Conservation (phyloP, 2,797 vertebrate genomes). For the Petrocephalus sullivani region DNA sequence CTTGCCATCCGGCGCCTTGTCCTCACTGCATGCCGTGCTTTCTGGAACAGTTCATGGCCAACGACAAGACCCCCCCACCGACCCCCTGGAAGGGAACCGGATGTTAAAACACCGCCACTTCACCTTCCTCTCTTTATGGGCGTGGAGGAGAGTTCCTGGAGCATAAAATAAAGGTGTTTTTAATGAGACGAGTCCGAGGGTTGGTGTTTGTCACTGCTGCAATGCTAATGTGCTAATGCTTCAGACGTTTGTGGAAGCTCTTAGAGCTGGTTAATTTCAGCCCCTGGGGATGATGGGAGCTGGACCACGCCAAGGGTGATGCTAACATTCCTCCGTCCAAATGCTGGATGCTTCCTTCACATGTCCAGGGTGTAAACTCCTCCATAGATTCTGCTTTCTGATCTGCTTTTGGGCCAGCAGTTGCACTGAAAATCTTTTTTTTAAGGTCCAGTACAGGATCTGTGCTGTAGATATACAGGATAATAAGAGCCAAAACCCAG, state of each 20-base stretch:
- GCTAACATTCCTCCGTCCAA: background rate
- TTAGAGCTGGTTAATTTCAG: background rate
- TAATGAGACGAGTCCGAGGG: background rate
- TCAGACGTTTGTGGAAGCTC: background rate
- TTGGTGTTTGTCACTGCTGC: background rate
- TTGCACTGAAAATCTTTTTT: background rate
- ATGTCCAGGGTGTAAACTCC: background rate
- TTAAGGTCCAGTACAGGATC: background rate
- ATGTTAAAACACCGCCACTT: background rate
- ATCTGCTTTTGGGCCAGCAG: background rate
- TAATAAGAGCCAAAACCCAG: background rate
- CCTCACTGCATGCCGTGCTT: background rate
- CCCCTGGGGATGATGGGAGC: background rate
- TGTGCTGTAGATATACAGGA: background rate
- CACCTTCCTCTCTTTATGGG: background rate
- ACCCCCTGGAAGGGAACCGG: background rate
- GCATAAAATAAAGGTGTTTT: constrained; percentile 1
- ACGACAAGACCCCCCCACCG: background rate
- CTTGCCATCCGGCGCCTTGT: background rate
- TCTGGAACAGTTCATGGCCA: background rate
- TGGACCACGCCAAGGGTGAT: background rate
- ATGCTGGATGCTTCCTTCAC: background rate
- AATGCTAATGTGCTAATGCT: background rate
- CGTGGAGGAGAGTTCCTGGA: background rate
- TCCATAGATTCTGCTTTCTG: background rate